Conservation (phyloP, 2,113 vertebrate genomes). For the Hippopotamus amphibius region DNA sequence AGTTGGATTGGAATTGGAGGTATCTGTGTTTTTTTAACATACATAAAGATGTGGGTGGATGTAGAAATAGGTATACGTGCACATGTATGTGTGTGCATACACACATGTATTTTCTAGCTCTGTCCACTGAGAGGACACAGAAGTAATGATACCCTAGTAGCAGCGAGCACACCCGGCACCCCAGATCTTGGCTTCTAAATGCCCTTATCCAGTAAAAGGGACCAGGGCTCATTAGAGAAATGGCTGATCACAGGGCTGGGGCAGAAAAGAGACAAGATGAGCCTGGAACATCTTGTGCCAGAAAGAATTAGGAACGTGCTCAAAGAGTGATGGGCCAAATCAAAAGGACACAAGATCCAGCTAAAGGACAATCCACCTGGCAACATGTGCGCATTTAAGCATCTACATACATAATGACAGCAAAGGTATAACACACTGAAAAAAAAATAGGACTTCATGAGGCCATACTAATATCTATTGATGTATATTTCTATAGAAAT, state of each 20-base stretch:
- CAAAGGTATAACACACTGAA: background rate
- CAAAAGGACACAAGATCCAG: background rate
- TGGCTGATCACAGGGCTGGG: background rate
- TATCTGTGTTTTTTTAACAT: background rate
- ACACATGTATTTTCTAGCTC: background rate
- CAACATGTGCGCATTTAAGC: background rate
- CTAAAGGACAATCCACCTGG: background rate
- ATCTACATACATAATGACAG: background rate
- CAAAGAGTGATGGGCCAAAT: background rate
- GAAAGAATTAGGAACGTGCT: background rate
- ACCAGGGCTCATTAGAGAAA: background rate
- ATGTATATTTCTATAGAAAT: background rate
- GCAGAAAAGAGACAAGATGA: background rate
- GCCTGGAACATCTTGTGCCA: background rate
- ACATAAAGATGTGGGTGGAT: background rate
- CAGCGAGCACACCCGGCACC: background rate
- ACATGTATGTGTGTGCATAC: fast-evolving
- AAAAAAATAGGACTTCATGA: background rate
- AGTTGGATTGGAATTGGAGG: background rate
- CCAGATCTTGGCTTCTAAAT: background rate
- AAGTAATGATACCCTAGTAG: background rate
- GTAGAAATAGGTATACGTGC: background rate
- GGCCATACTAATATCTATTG: background rate
- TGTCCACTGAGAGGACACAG: background rate
- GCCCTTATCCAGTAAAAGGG: background rate